Evolutionary conservation across 2,797 vertebrate species (phyloP), one percentile per base, ranked within the genome.

Genomic region (Hozukius guyotensis): DNA sequence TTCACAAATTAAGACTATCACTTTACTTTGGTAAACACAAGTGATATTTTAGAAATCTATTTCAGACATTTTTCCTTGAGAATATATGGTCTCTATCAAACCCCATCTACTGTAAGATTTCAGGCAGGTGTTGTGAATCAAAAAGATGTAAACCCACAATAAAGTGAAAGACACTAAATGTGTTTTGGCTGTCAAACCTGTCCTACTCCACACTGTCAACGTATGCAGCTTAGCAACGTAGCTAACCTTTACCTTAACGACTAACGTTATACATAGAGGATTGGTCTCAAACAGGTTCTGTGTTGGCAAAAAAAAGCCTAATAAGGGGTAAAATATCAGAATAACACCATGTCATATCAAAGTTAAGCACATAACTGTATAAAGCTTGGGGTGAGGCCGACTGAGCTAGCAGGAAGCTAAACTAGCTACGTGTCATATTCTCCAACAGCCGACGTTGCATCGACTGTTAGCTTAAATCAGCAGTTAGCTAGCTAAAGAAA

Each of bases 401-500:
- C 46, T 24, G 59, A 38, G 83, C 81, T 90, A 90, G 79, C 86
- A 86, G 75, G 85, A 90, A 90, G 86, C 89, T 49, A 38, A 38
- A 87, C 83, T 59, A 93, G 92, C 88, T 94, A 95, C 94, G 94
- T 95, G 94, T 95, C 94, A 95, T 87, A 83, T 90, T 90, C 86
- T 83, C 36, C 13, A 5, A 38, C 25, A 85, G 87, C 78, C 89
- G 84, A 94, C 93, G 92, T 93, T 80, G 92, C 92, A 89, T 61
- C 82, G 53, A 78, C 12, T 52, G 64, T 36, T 82, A 75, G 90
- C 89, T 80, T 11, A 38, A 78, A 75, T 36, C 72, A 72, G 70
- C 76, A 34, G 34, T 53, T 86, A 86, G 75, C 86, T 25, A 5
- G 0, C 36, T 38, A 38, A 5, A 38, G 36, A 38, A 38, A 38